Conservation (phyloP, 2,797 vertebrate species). For the Macroramphosus scolopax region DNA sequence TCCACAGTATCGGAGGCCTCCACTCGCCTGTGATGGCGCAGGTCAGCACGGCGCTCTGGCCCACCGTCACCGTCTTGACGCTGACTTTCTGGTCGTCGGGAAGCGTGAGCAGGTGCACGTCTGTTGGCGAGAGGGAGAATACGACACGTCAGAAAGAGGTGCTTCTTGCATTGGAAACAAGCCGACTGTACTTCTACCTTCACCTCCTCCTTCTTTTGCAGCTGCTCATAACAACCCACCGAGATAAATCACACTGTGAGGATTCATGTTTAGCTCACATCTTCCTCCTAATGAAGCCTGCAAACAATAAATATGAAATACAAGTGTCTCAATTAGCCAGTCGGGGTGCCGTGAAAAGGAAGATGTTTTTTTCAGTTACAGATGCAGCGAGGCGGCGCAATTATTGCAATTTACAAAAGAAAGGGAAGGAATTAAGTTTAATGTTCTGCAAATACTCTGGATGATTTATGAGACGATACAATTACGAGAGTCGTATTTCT, state of each 20-base stretch:
- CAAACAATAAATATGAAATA: conserved; percentile 23
- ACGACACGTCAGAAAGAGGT: conserved; percentile 66
- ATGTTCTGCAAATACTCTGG: conserved; percentile 50
- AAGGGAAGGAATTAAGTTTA: conserved; percentile 38
- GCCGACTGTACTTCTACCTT: no score
- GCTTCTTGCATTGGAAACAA: no score
- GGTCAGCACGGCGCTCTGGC: conserved; percentile 90
- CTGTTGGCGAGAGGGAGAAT: conserved; percentile 65
- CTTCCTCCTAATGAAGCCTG: conserved; percentile 28
- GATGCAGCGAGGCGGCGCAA: conserved; percentile 39
- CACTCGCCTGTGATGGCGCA: conserved; percentile 85
- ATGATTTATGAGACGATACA: conserved; percentile 40
- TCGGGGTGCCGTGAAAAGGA: conserved; percentile 20
- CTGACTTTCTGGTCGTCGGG: conserved; percentile 88
- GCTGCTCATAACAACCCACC: neutral
- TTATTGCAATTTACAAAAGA: conserved; percentile 44
- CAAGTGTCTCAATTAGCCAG: conserved; percentile 36
- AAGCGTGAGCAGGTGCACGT: conserved; percentile 86
- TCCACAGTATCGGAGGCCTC: conserved; percentile 92
- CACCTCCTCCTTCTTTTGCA: neutral
- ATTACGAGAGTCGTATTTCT: conserved; percentile 10
- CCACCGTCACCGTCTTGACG: conserved; percentile 83
- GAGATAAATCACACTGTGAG: conserved; percentile 3
- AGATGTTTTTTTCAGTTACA: conserved; percentile 32
- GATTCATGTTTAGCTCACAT: conserved; percentile 6